A percentile compares a stretch with the other conserved stretches of the same genome.
These are phyloP conservation scores for Scaptomyza tumidula DNA, from an alignment of 2,888 invertebrate genomes.

Conservation along the genomic window DNA sequence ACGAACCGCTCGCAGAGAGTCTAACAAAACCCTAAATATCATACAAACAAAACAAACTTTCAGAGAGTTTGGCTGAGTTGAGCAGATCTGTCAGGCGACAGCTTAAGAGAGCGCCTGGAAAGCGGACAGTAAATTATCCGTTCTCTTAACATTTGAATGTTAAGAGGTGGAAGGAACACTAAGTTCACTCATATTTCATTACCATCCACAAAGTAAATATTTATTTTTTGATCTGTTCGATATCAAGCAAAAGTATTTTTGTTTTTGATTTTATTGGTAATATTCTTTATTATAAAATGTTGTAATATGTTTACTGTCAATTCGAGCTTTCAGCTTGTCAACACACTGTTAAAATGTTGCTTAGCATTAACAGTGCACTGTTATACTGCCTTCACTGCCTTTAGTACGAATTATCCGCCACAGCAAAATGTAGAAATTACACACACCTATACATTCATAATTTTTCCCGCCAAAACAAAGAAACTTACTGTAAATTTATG, in stretches of 20 bases:
- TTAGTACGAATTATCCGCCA: conserved; percentile 45
- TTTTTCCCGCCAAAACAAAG: conserved; percentile 63
- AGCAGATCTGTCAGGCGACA: neutral
- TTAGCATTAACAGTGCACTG: conserved; percentile 34
- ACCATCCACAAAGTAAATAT: too few species aligned
- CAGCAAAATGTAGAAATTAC: conserved; percentile 31
- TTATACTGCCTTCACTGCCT: conserved; percentile 17
- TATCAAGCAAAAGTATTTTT: too few species aligned
- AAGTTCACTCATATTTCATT: too few species aligned
- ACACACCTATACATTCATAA: conserved; percentile 15
- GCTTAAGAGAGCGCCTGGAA: conserved; percentile 13
- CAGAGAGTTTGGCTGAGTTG: conserved; percentile 16
- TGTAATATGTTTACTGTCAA: neutral
- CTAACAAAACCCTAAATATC: neutral
- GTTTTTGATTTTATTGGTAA: too few species aligned
- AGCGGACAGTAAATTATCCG: neutral
- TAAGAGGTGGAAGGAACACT: too few species aligned
- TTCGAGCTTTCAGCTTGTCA: neutral
- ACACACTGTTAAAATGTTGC: conserved; percentile 12
- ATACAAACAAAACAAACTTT: conserved; percentile 53
- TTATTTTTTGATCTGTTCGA: too few species aligned
- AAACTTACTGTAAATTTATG: conserved; percentile 62
- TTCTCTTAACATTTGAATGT: conserved; percentile 2
- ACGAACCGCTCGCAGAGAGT: conserved; percentile 62
- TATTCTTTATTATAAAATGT: neutral